Evolutionary conservation across 2,888 invertebrate genomes (phyloP).

Genomic region (Andrena haemorrhoa): DNA sequence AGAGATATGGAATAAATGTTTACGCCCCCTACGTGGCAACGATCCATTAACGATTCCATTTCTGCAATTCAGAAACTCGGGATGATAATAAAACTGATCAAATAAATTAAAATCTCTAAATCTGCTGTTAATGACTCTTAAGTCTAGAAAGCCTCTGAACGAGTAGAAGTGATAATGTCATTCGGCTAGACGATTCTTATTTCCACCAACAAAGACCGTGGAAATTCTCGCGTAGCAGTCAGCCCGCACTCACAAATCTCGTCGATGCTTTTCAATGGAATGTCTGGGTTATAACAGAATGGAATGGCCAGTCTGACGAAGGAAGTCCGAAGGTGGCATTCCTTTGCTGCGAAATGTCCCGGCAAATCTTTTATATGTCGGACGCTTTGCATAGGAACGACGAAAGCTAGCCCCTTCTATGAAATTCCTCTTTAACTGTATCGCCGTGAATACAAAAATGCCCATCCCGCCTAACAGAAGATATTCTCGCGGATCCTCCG

Average conservation of each 20-base stretch:
- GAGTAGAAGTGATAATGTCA: background rate
- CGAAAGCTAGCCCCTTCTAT: slow-evolving; percentile 17
- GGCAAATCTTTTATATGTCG: slow-evolving; percentile 35
- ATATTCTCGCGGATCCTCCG: slow-evolving; percentile 40
- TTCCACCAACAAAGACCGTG: slow-evolving; percentile 3
- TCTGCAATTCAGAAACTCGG: background rate
- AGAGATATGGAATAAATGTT: slow-evolving; percentile 12
- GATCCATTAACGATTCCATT: background rate
- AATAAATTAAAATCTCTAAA: background rate
- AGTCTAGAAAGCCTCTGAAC: background rate
- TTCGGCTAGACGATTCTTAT: background rate
- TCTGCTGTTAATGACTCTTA: background rate
- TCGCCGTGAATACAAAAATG: slow-evolving; percentile 28
- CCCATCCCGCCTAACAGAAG: background rate
- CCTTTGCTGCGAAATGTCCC: slow-evolving; percentile 33
- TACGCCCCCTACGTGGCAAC: background rate
- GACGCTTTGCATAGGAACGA: slow-evolving; percentile 48
- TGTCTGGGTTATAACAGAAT: slow-evolving; percentile 31
- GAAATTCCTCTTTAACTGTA: slow-evolving; percentile 35
- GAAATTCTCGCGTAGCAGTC: slow-evolving; percentile 12
- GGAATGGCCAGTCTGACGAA: slow-evolving; percentile 15
- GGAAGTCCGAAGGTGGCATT: slow-evolving; percentile 7
- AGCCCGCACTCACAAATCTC: slow-evolving; percentile 24
- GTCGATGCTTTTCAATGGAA: slow-evolving; percentile 43
- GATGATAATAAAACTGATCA: background rate